These are phyloP conservation scores for Alligator sinensis DNA, from an alignment of 2,113 vertebrate genomes.

Conservation along the genomic window DNA sequence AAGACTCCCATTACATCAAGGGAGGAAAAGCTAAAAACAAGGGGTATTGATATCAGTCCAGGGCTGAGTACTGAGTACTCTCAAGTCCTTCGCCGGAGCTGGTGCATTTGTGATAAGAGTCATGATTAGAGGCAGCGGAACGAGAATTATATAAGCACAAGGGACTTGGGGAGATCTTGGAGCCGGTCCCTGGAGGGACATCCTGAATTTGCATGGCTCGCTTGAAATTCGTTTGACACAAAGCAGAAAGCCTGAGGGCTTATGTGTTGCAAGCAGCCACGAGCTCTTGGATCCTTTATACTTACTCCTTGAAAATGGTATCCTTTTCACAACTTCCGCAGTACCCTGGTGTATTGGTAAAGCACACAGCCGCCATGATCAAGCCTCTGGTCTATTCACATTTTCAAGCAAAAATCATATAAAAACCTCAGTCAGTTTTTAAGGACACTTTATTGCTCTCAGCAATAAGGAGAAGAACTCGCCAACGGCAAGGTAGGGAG, in stretches of 20 bases:
- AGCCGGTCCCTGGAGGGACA: not conserved
- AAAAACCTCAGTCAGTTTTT: not conserved
- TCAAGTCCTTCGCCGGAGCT: not conserved
- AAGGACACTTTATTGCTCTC: not conserved
- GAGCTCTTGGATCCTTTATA: not conserved
- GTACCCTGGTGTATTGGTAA: not conserved
- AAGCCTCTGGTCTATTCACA: not conserved
- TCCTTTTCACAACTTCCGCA: not conserved
- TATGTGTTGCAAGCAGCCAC: not conserved
- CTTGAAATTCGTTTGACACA: fast-evolving
- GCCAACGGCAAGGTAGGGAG: not conserved
- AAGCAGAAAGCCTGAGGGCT: not conserved
- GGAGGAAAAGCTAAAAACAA: not conserved
- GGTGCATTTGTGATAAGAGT: not conserved
- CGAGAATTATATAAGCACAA: not conserved
- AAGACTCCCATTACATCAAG: not conserved
- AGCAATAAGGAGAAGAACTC: not conserved
- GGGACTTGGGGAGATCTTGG: fast-evolving
- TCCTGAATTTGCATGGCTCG: fast-evolving
- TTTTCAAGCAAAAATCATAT: not conserved
- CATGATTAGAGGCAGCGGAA: not conserved
- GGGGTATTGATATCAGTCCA: too few species aligned
- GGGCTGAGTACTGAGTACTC: not conserved
- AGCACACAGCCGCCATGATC: not conserved
- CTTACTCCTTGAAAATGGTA: not conserved